These are phyloP conservation scores for Ptychodera flava DNA, from an alignment of 35 echinoderm and acorn worm species.

Conservation along the genomic window DNA sequence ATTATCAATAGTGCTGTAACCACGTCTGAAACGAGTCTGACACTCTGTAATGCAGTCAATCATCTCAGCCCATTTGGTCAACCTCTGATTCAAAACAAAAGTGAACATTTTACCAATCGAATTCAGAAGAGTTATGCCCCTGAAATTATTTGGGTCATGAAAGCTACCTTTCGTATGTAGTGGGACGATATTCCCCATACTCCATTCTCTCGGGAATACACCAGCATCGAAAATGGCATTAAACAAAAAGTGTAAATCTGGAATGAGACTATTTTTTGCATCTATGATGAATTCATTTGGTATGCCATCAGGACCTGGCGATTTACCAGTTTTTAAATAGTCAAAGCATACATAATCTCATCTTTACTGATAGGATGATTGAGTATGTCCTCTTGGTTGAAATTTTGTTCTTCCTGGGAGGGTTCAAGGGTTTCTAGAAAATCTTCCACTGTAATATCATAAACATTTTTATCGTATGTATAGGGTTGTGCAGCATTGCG, in stretches of 20 bases:
- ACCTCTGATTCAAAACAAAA: neutral
- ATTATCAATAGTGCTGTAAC: neutral
- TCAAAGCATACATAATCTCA: neutral
- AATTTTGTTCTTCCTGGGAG: too few relatives aligned
- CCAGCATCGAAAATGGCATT: neutral
- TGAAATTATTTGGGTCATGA: neutral
- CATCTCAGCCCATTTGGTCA: neutral
- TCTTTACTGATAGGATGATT: too few relatives aligned
- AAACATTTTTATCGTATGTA: too few relatives aligned
- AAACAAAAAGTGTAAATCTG: neutral
- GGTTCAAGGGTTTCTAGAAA: too few relatives aligned
- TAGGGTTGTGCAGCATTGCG: too few relatives aligned
- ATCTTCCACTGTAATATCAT: too few relatives aligned
- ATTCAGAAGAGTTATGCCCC: neutral
- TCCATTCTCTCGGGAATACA: neutral
- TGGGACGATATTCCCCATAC: neutral
- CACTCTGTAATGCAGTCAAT: neutral
- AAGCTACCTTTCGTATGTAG: neutral
- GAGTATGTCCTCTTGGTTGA: too few relatives aligned
- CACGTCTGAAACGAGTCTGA: neutral
- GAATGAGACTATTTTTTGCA: neutral
- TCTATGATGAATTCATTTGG: neutral
- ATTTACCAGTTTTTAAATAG: neutral
- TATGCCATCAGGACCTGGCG: neutral
- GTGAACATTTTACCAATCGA: neutral